Evolutionary conservation across 2,113 vertebrate species (phyloP).

Genomic region (Oophaga pumilio): DNA sequence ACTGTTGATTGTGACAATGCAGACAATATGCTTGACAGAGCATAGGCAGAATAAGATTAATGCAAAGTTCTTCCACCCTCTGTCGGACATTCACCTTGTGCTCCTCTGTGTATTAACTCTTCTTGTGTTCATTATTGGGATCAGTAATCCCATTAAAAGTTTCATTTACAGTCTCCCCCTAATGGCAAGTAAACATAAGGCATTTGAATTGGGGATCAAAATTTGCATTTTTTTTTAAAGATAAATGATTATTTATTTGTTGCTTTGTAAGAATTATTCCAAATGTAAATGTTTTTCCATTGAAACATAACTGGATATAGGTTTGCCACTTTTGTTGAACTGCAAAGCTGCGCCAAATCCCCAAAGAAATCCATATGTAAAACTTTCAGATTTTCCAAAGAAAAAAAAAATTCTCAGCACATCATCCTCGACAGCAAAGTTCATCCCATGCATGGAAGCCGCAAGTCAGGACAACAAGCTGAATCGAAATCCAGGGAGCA

Average conservation of each 20-base stretch:
- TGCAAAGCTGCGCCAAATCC: no score
- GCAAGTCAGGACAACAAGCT: no score
- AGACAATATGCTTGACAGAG: constrained; percentile 14
- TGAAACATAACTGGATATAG: neutral
- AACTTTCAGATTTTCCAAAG: no score
- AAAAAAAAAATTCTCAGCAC: no score
- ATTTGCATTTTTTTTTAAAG: neutral
- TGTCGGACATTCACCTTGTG: constrained; percentile 16
- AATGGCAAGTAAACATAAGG: neutral
- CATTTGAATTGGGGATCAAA: neutral
- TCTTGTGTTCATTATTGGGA: constrained; percentile 1
- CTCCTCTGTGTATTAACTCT: neutral
- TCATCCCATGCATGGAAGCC: no score
- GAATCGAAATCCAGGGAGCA: no score
- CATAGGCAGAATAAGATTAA: constrained; percentile 13
- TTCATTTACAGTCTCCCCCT: neutral
- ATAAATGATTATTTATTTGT: neutral
- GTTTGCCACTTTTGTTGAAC: neutral
- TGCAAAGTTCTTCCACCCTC: neutral
- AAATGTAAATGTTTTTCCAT: neutral
- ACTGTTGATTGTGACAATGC: neutral
- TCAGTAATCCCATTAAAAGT: neutral
- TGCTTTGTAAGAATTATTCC: neutral
- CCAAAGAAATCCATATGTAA: no score
- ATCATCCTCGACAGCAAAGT: no score